A percentile compares a stretch with the other conserved stretches of the same genome.
Conservation (phyloP, 2,113 vertebrate species). For the Martes martes region DNA sequence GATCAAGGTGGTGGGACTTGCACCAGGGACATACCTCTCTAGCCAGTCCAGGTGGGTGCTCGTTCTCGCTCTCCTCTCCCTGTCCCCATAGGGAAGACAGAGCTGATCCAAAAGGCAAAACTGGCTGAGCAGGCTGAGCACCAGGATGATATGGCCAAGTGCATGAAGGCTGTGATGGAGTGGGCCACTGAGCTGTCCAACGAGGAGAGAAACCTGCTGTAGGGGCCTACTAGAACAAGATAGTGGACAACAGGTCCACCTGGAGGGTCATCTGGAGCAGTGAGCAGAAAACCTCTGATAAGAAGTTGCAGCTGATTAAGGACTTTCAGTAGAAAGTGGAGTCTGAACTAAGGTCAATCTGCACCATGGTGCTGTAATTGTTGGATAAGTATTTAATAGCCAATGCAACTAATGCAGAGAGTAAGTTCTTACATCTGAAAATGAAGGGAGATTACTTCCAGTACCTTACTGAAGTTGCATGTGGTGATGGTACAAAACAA, state of each 20-base stretch:
- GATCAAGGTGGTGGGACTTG: slow-evolving; percentile 69
- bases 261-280: slow-evolving; percentile 97
- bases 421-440: background rate
- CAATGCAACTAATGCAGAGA: background rate
- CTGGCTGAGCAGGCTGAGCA: slow-evolving; percentile 97
- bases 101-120: slow-evolving; percentile 95
- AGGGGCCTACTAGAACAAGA: slow-evolving; percentile 97
- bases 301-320: slow-evolving; percentile 90
- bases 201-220: slow-evolving; percentile 96
- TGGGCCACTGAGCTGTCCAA: slow-evolving; percentile 90
- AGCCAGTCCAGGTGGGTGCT: background rate
- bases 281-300: slow-evolving; percentile 88
- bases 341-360: slow-evolving; percentile 91
- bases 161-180: slow-evolving; percentile 94
- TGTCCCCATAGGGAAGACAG: slow-evolving; percentile 91
- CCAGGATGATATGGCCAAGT: slow-evolving; percentile 95
- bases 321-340: slow-evolving; percentile 95
- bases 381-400: background rate
- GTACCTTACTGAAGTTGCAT: background rate
- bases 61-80: background rate
- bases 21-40: background rate
- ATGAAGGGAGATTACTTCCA: background rate
- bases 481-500: background rate
- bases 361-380: slow-evolving; percentile 89
- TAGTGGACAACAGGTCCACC: slow-evolving; percentile 90